Conservation (phyloP, 2,113 vertebrate genomes). For the Caretta caretta region DNA sequence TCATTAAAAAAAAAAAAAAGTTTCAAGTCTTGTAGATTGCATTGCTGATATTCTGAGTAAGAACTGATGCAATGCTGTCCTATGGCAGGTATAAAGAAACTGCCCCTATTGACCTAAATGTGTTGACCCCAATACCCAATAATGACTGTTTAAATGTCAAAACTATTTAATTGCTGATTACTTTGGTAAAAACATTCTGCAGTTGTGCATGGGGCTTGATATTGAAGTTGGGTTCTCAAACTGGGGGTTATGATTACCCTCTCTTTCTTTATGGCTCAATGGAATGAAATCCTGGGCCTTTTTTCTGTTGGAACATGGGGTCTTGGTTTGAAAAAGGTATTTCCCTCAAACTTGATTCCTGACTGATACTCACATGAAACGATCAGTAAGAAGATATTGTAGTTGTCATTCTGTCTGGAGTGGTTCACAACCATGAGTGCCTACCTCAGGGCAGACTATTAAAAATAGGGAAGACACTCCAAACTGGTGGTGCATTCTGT, state of each 20-base stretch:
- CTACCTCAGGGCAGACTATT: not conserved
- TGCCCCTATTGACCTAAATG: not conserved
- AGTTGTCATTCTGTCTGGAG: not conserved
- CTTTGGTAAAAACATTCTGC: not conserved
- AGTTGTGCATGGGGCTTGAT: not conserved
- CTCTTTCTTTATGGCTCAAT: not conserved
- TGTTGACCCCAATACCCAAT: not conserved
- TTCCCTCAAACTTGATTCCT: not conserved
- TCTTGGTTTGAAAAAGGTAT: rapidly evolving
- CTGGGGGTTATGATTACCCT: not conserved
- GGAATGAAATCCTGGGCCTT: not conserved
- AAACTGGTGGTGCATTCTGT: not conserved
- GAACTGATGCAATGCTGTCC: not conserved
- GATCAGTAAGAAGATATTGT: not conserved
- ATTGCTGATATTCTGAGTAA: not conserved
- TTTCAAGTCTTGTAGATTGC: not conserved
- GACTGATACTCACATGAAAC: not conserved
- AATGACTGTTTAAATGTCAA: not conserved
- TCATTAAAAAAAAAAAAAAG: not conserved
- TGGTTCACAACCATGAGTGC: not conserved
- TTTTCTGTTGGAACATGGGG: not conserved
- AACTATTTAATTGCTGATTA: not conserved
- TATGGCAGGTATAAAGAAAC: not conserved
- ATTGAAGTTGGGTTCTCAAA: not conserved
- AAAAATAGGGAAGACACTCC: not conserved